Percentiles rank a stretch among this genome's conserved stretches.
These are phyloP conservation scores for Dynastes tityus DNA, from an alignment of 2,888 invertebrate species.

Conservation along the genomic window DNA sequence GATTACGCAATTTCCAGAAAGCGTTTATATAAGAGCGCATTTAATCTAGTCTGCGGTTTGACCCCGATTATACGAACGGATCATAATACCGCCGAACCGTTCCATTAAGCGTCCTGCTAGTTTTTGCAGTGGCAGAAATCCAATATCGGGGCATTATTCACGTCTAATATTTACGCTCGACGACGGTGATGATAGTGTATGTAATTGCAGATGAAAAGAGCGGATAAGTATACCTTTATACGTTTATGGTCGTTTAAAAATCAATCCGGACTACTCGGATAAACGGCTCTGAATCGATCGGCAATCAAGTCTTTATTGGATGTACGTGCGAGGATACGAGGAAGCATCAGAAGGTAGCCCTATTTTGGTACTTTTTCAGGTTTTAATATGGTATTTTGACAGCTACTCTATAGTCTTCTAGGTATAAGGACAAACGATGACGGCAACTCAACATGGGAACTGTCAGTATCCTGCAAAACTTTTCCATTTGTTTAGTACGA, in stretches of 20 bases:
- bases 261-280: conserved; percentile 2
- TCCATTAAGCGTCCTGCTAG: background rate
- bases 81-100: background rate
- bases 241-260: conserved; percentile 14
- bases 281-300: background rate
- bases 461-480: no score
- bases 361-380: no score
- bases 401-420: no score
- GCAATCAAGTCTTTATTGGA: background rate
- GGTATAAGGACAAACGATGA: no score
- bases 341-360: background rate
- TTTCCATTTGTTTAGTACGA: no score
- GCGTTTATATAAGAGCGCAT: conserved; percentile 16
- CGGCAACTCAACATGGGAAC: no score
- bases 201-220: conserved; percentile 27
- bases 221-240: conserved; percentile 19
- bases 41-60: conserved; percentile 38
- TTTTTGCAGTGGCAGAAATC: conserved; percentile 36
- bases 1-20: conserved; percentile 20
- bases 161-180: conserved; percentile 29
- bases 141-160: conserved; percentile 29
- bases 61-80: conserved; percentile 18
- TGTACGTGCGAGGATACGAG: background rate
- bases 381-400: no score
- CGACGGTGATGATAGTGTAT: conserved; percentile 17